These are phyloP conservation scores for Felis catus DNA, from an alignment of 2,113 vertebrate species.

Conservation along the genomic window DNA sequence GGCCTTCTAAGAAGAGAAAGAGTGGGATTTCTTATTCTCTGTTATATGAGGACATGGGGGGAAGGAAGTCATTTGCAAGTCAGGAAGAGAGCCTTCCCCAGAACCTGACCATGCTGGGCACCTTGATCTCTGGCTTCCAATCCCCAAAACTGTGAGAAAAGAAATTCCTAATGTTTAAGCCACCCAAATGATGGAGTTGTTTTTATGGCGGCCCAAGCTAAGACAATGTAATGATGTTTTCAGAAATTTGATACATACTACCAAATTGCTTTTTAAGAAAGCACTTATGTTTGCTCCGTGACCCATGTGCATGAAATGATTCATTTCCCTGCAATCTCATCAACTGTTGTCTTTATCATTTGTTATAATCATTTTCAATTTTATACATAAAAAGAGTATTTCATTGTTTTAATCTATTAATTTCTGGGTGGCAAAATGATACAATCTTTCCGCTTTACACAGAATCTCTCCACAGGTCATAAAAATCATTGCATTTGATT, in stretches of 20 bases:
- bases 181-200: not conserved
- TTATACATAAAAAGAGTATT: not conserved
- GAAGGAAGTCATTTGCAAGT: not conserved
- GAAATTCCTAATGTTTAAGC: not conserved
- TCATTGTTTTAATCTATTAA: not conserved
- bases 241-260: not conserved
- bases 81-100: not conserved
- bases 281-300: not conserved
- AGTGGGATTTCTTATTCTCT: not conserved
- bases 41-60: not conserved
- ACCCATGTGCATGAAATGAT: not conserved
- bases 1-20: not conserved
- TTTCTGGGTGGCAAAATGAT: not conserved
- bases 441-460: not conserved
- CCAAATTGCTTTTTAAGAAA: slow-evolving; percentile 7
- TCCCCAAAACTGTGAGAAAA: not conserved
- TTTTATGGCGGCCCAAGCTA: not conserved
- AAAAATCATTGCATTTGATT: not conserved
- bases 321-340: not conserved
- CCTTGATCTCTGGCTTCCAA: not conserved
- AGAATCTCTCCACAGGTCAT: not conserved
- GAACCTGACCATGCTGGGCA: not conserved
- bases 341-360: not conserved
- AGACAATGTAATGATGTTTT: not conserved
- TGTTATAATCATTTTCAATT: not conserved